These are phyloP conservation scores for Acholoe squamosa DNA, from an alignment of 2,888 invertebrate species.

Conservation along the genomic window DNA sequence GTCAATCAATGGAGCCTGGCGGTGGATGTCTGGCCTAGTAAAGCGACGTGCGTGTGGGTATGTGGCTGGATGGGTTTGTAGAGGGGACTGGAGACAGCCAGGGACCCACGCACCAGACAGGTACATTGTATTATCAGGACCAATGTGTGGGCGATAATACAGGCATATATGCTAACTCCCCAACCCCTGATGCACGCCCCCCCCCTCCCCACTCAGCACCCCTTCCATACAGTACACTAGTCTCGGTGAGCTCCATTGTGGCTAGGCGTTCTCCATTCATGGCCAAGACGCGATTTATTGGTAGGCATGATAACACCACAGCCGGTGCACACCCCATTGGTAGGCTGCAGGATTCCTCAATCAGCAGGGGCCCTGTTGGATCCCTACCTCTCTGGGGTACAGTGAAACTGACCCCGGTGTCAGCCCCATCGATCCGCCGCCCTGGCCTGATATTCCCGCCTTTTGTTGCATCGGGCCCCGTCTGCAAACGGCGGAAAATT, in stretches of 20 bases:
- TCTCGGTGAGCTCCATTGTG: neutral
- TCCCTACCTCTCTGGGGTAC: neutral
- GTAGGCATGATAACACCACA: constrained; percentile 17
- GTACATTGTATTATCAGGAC: neutral
- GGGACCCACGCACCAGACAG: neutral
- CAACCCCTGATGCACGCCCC: neutral
- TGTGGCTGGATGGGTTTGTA: too few relatives aligned
- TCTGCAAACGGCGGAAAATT: constrained; percentile 52
- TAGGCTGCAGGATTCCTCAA: constrained; percentile 5
- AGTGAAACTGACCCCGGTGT: constrained; percentile 23
- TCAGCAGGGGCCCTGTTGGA: neutral
- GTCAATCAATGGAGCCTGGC: neutral
- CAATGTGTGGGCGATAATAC: neutral
- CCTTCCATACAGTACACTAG: neutral
- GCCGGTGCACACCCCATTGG: neutral
- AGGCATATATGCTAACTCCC: neutral
- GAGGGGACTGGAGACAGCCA: neutral
- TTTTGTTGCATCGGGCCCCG: constrained; percentile 27
- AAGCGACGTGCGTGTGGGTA: neutral
- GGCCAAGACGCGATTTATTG: neutral
- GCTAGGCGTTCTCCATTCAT: neutral
- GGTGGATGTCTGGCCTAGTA: neutral
- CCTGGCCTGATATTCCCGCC: constrained; percentile 21
- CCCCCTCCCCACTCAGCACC: neutral
- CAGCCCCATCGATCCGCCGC: neutral